Conservation (phyloP, 2,888 invertebrate genomes). For the Chouioia cunea region DNA sequence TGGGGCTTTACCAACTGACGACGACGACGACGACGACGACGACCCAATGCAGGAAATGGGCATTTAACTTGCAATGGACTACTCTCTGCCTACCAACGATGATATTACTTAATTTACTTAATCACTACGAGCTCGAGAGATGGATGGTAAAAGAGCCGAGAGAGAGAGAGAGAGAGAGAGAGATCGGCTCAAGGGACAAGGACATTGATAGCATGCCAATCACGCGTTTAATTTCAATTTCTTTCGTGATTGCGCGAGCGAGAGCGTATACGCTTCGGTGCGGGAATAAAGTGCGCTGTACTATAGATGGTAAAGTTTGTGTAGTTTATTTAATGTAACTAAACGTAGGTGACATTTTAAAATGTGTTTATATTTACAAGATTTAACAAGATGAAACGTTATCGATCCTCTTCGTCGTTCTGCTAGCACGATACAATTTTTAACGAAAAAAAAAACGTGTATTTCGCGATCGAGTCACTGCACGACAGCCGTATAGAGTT, state of each 20-base stretch:
- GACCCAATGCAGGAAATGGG: conserved; percentile 64
- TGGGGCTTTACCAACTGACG: background rate
- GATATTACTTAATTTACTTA: conserved; percentile 60
- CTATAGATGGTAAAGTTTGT: no score
- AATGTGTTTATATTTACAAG: no score
- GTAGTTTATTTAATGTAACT: no score
- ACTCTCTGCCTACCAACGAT: conserved; percentile 55
- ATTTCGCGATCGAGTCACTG: no score
- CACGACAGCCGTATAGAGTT: no score
- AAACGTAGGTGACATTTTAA: no score
- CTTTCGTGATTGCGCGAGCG: conserved; percentile 36
- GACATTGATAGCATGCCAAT: conserved; percentile 64
- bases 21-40: conserved; percentile 37
- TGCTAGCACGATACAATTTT: no score
- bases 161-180: background rate
- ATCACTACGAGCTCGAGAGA: conserved; percentile 54
- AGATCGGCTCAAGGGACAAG: conserved; percentile 61
- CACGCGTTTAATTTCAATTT: conserved; percentile 56
- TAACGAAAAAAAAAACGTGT: no score
- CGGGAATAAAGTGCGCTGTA: no score
- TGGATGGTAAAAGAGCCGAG: no score
- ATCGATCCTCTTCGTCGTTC: no score
- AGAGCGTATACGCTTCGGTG: background rate
- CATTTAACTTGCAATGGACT: conserved; percentile 62
- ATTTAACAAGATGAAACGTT: no score